Base-by-base conservation (phyloP, 1,140 invertebrate species). In the Cyclargus thomasi region DNA sequence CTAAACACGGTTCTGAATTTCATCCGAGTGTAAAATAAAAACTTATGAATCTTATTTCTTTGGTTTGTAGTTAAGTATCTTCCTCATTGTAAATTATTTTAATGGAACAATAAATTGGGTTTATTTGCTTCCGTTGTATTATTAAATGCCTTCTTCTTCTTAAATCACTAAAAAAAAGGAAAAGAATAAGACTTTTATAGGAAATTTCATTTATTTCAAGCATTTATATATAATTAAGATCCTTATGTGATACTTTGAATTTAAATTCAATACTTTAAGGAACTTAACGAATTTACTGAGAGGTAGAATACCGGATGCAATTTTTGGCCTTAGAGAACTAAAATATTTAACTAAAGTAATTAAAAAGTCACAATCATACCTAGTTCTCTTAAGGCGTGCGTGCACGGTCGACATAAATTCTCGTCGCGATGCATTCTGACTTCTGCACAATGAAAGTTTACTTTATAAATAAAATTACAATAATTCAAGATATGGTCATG, bases 161-260 rank as follows among this genome's bases (percentile, higher is more conserved):
- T 23, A 68, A 18, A 11, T 59, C 18, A 57, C 7, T 16, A 55
- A 20, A 55, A 59, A 0, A 59, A 8, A 59, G 18, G 7, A 11
- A 20, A 59, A 21, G 14, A 18, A 59, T n/a, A 59, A 59, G 3
- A 22, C 20, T 20, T 59, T 17, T 18, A 20, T 59, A 59, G 10
- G 55, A 59, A 59, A 59, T 59, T 59, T 20, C 55, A 59, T 59
- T 20, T 59, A 59, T 59, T 59, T 59, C 55, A 59, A 59, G 55
- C 55, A 59, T 59, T 59, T 59, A 18, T 21, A 20, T 59, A 59
- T 59, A 20, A 20, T 59, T 59, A 59, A 21, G 55, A 20, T 21
- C 18, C 17, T 59, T 59, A 55, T 18, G 18, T 55, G 8, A 20
- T 20, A 59, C 1, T 20, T 29, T 21, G 6, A 20, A 18, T 59